Evolutionary conservation across 2,797 vertebrate species (phyloP), one percentile per base, ranked within the genome.

Genomic region (Oreortyx pictus): DNA sequence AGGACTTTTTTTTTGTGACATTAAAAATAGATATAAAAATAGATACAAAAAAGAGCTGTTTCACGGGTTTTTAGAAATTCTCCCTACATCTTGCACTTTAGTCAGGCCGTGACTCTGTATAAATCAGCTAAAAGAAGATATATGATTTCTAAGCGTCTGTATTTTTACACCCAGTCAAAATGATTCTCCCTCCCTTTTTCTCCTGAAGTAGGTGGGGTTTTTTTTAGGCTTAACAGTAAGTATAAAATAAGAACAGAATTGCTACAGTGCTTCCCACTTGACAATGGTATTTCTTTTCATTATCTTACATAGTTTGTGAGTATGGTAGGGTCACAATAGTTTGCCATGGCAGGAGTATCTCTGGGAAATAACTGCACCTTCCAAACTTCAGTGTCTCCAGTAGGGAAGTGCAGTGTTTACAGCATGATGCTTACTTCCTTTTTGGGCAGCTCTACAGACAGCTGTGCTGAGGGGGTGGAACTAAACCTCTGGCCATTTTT

Each of bases 401-500:
- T 54, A 93, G 81, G 83, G 80, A 94, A 92, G 82, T 2, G 1
- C 50, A 31, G 60, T 92, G 89, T 95, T 96, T 95, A 93, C 77
- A 79, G 64, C 60, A 88, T 71, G 71, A 88, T 61, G 52, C 68
- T 94, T 93, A 82, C 86, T 90, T 90, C 71, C 74, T 84, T 88
- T 84, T 88, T 88, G 92, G 88, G 83, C 91, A 93, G 92, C 88
- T 86, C 80, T 93, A 50, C 88, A 88, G 83, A 41, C 94, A 96
- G 92, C 93, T 96, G 96, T 84, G 64, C 83, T 96, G 96, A 92
- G 94, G 91, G 92, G 74, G 88, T 90, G 77, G 84, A 93, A 92
- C 74, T 87, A 88, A 90, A 75, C 20, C 23, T 88, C 89, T 94
- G 65, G 49, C 77, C 43, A 56, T 89, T 88, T 74, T 71, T 76